Conservation (phyloP, 1,140 invertebrate genomes). For the Andrena cerasifolii region DNA sequence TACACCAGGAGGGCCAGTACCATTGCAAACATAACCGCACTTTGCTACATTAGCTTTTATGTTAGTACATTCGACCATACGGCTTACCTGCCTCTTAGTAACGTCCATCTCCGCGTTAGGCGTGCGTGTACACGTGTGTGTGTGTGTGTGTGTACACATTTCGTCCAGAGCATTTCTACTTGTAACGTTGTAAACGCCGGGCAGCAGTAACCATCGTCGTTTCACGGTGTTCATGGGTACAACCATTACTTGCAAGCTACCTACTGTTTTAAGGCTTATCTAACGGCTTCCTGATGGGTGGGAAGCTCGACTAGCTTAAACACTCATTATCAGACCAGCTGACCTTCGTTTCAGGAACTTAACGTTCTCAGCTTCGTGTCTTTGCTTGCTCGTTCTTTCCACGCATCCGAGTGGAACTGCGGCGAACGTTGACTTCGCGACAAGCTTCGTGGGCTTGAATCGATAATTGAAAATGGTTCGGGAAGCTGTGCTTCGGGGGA, state of each 20-base stretch:
- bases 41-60: constrained; percentile 75
- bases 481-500: too few species aligned
- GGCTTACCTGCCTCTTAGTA: constrained; percentile 67
- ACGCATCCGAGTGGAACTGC: too few species aligned
- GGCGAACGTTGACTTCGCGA: too few species aligned
- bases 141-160: constrained; percentile 14
- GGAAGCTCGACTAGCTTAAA: constrained; percentile 48
- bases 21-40: constrained; percentile 69
- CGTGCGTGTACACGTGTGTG: background rate
- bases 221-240: constrained; percentile 39
- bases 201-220: constrained; percentile 62
- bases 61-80: constrained; percentile 65
- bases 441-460: too few species aligned
- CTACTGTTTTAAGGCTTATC: constrained; percentile 53
- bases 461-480: too few species aligned
- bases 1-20: constrained; percentile 51
- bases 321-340: constrained; percentile 34
- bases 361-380: background rate
- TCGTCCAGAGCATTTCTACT: constrained; percentile 52
- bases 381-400: background rate
- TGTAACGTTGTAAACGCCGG: constrained; percentile 59
- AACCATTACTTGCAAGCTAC: constrained; percentile 64
- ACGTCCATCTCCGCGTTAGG: constrained; percentile 58
- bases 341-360: constrained; percentile 21
- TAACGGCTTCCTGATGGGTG: constrained; percentile 46